These are phyloP conservation scores for Zygaena filipendulae DNA, from an alignment of 2,888 invertebrate genomes.

Conservation along the genomic window DNA sequence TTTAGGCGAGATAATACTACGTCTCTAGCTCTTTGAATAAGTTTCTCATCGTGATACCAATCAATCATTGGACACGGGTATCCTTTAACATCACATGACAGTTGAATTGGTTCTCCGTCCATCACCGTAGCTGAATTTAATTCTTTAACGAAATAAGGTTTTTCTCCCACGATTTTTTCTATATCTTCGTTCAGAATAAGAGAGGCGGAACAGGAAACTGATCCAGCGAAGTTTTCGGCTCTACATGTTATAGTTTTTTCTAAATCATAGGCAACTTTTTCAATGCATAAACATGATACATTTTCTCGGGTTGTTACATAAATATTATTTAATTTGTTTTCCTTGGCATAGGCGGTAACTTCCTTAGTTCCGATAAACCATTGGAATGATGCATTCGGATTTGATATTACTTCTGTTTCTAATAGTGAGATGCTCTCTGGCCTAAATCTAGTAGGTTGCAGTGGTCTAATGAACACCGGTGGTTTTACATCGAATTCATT, in stretches of 20 bases:
- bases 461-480: constrained; percentile 78
- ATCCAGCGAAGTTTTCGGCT: constrained; percentile 91
- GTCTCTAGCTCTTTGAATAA: constrained; percentile 81
- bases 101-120: constrained; percentile 87
- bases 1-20: constrained; percentile 78
- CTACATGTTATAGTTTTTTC: constrained; percentile 85
- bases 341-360: constrained; percentile 61
- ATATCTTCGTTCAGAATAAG: constrained; percentile 68
- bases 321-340: constrained; percentile 74
- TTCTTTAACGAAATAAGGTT: constrained; percentile 81
- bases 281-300: constrained; percentile 81
- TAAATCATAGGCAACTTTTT: constrained; percentile 75
- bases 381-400: constrained; percentile 84
- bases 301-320: constrained; percentile 78
- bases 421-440: constrained; percentile 82
- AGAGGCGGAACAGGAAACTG: constrained; percentile 86
- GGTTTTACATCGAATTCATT: constrained; percentile 72
- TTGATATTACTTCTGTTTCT: constrained; percentile 80
- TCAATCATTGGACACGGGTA: constrained; percentile 82
- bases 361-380: constrained; percentile 86
- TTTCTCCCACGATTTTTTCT: constrained; percentile 34
- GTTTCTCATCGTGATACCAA: constrained; percentile 82
- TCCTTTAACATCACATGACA: constrained; percentile 79
- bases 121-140: constrained; percentile 81
- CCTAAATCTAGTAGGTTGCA: constrained; percentile 75